A percentile compares a stretch with the other conserved stretches of the same genome.
Conservation (phyloP, 1,140 invertebrate species). For the Apis laboriosa region DNA sequence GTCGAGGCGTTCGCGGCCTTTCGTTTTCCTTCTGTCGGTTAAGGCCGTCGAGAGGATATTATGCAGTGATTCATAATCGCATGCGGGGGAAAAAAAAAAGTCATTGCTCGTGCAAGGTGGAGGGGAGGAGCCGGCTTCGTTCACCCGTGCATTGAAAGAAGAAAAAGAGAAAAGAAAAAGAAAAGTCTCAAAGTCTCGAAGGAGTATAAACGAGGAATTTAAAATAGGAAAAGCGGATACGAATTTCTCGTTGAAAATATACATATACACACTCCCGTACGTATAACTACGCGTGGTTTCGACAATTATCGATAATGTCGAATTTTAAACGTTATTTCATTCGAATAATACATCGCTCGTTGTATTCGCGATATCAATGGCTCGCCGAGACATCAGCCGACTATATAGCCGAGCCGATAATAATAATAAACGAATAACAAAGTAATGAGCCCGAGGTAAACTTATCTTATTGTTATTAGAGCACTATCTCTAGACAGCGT, state of each 20-base stretch:
- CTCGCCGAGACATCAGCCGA: too few relatives aligned
- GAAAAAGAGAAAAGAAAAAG: too few relatives aligned
- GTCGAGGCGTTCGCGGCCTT: slow-evolving; percentile 33
- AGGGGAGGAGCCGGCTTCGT: slow-evolving; percentile 19
- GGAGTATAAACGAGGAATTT: slow-evolving; percentile 6
- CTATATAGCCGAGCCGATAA: too few relatives aligned
- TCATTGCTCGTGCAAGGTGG: slow-evolving; percentile 64
- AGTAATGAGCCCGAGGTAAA: too few relatives aligned
- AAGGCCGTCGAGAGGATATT: slow-evolving; percentile 63
- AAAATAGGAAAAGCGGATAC: background rate
- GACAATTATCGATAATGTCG: too few relatives aligned
- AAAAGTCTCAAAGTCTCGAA: slow-evolving; percentile 21
- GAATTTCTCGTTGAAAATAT: background rate
- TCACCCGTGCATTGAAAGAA: slow-evolving; percentile 6
- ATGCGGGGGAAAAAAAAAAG: slow-evolving; percentile 46
- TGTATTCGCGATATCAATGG: too few relatives aligned
- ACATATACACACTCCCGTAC: too few relatives aligned
- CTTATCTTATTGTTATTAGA: too few relatives aligned
- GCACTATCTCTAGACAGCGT: background rate
- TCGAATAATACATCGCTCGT: too few relatives aligned
- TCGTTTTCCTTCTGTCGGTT: slow-evolving; percentile 54
- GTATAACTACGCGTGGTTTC: too few relatives aligned
- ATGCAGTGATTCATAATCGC: slow-evolving; percentile 64
- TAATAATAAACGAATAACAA: too few relatives aligned
- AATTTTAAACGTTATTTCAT: too few relatives aligned